phyloP scores from a whole-genome alignment of 2,888 invertebrate species.

The Clepsis dumicolana region DNA sequence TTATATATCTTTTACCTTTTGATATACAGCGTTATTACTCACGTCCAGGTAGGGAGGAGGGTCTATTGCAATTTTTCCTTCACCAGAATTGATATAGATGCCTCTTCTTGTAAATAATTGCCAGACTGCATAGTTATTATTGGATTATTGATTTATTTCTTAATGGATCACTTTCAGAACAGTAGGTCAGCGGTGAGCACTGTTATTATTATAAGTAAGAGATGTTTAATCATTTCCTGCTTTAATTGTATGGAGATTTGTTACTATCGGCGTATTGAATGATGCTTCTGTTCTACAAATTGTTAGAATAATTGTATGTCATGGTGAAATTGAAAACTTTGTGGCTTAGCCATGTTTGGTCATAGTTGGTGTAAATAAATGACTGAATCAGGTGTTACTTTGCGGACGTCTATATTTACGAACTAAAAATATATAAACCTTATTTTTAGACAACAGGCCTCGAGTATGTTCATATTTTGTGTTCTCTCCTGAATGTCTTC shows the following conservation, averaged over 20 bases:
- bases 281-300: background rate
- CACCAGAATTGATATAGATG: slow-evolving; percentile 40
- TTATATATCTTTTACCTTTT: slow-evolving; percentile 26
- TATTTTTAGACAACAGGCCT: background rate
- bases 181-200: slow-evolving; percentile 38
- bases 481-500: background rate
- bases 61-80: slow-evolving; percentile 44
- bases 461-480: background rate
- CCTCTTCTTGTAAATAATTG: slow-evolving; percentile 49
- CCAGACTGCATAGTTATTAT: slow-evolving; percentile 44
- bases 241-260: slow-evolving; percentile 22
- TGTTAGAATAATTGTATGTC: background rate
- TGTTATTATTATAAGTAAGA: slow-evolving; percentile 41
- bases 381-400: no score
- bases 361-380: no score
- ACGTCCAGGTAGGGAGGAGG: slow-evolving; percentile 25
- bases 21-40: slow-evolving; percentile 24
- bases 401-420: background rate
- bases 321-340: background rate
- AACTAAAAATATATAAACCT: no score
- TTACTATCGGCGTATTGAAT: background rate
- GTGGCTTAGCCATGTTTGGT: no score
- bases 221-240: slow-evolving; percentile 38
- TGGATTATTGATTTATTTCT: slow-evolving; percentile 46
- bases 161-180: slow-evolving; percentile 40